A percentile compares a stretch with the other conserved stretches of the same genome.
These are phyloP conservation scores for Platycheirus rosarum DNA, from an alignment of 2,888 invertebrate species.

Conservation along the genomic window DNA sequence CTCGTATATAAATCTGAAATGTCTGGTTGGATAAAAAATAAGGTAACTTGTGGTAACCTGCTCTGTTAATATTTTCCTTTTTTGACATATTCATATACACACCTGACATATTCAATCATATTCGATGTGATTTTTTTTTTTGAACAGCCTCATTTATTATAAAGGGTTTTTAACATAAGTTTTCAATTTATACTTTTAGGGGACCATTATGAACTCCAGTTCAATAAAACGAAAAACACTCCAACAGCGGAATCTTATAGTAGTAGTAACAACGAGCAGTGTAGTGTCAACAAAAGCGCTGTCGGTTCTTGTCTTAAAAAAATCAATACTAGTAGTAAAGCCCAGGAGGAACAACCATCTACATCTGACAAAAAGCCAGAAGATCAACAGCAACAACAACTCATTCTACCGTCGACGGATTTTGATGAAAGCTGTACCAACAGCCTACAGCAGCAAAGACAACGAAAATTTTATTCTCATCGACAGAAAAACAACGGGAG, in stretches of 20 bases:
- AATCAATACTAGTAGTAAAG: slow-evolving; percentile 6
- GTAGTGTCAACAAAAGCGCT: slow-evolving; percentile 40
- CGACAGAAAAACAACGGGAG: slow-evolving; percentile 51
- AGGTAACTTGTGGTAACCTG: no score
- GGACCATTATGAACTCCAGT: slow-evolving; percentile 76
- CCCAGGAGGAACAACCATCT: background rate
- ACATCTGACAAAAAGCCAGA: slow-evolving; percentile 24
- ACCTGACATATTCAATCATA: no score
- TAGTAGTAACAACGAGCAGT: slow-evolving; percentile 41
- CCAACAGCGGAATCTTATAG: slow-evolving; percentile 36
- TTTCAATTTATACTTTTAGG: slow-evolving; percentile 56
- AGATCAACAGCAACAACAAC: slow-evolving; percentile 9
- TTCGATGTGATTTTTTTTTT: no score
- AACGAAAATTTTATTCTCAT: slow-evolving; percentile 57
- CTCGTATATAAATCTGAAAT: no score
- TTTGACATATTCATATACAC: no score
- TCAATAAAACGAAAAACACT: slow-evolving; percentile 69
- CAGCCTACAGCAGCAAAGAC: slow-evolving; percentile 47
- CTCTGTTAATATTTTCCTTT: no score
- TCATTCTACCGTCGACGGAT: slow-evolving; percentile 12
- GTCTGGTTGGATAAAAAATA: no score
- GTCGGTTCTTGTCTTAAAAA: slow-evolving; percentile 42
- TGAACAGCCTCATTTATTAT: no score
- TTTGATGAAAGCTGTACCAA: slow-evolving; percentile 14
- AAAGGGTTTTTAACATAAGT: no score